phyloP scores from a whole-genome alignment of 1,140 invertebrate species.

The Odontomachus brunneus region DNA sequence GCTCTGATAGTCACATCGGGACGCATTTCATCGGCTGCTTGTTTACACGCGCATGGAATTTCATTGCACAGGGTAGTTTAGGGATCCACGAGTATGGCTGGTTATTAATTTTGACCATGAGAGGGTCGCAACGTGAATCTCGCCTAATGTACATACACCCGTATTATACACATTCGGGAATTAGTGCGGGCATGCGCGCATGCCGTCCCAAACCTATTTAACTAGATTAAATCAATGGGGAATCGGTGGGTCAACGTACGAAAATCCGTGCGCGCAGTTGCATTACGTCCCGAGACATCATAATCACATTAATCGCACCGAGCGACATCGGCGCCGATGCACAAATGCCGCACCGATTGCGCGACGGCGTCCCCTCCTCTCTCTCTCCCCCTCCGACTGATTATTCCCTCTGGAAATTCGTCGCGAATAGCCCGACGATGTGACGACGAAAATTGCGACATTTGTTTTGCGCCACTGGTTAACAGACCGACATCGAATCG shows the following conservation, averaged over 20 bases:
- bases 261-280: slow-evolving; percentile 45
- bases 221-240: slow-evolving; percentile 54
- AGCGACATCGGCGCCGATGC: slow-evolving; percentile 18
- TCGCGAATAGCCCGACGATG: slow-evolving; percentile 2
- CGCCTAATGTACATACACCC: slow-evolving; percentile 19
- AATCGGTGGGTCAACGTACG: slow-evolving; percentile 43
- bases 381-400: neutral
- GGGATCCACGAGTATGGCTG: neutral
- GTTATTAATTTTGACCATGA: slow-evolving; percentile 50
- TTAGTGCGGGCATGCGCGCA: slow-evolving; percentile 20
- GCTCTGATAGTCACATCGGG: slow-evolving; percentile 1
- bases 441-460: slow-evolving; percentile 34
- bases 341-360: slow-evolving; percentile 20
- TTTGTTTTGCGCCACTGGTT: slow-evolving; percentile 35
- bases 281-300: slow-evolving; percentile 49
- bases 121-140: slow-evolving; percentile 23
- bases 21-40: neutral
- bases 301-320: slow-evolving; percentile 55
- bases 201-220: slow-evolving; percentile 27
- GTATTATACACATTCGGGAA: slow-evolving; percentile 29
- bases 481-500: slow-evolving; percentile 35
- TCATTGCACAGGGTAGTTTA: neutral
- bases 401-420: slow-evolving; percentile 4
- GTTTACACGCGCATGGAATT: neutral
- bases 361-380: too few relatives aligned